Evolutionary conservation across 2,113 vertebrate species (phyloP), one percentile per base, ranked within the genome.

Genomic region (Sciurus niger): DNA sequence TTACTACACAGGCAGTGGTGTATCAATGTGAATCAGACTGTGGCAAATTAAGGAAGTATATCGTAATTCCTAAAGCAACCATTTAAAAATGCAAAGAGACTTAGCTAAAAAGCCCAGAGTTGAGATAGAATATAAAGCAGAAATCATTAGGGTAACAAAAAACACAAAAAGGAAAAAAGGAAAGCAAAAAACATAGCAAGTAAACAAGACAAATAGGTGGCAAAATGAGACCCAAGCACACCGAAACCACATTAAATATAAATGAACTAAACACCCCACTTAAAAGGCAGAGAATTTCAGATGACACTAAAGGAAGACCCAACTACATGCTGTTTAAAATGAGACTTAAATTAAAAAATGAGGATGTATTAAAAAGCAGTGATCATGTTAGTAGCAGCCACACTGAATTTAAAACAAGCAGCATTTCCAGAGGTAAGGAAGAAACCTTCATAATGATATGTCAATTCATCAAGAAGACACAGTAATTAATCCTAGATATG

Each of bases 221-320:
- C 2, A 51, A 8, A 76, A 84, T 67, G 76, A 67, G 40, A 65
- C 28, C n/a, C 88, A 94, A 67, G 2, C 32, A 24, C 46, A 88
- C 67, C 43, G 65, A 40, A 65, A 83, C 9, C 63, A 30, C 28
- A 87, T 63, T 91, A 79, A 51, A 84, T 0, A 17, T 63, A 51
- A 84, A 74, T 37, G 12, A 91, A 34, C 32, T 79, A 89, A 89
- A 43, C 20, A 88, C 3, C n/a, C 37, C 18, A 92, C 76, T 40
- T 46, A 92, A 80, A 93, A 89, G 46, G 25, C 78, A 92, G 18
- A 83, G n/a, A 32, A 92, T 92, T 85, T n/a, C 78, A 80, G 58
- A 83, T 4, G 55, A 32, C 11, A 48, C 13, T 4, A 88, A 95
- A 80, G 34, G 37, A 74, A 92, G 25, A 43, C 9, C 32, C 67